phyloP scores from a whole-genome alignment of 1,140 invertebrate species.

The Drosophila sechellia region DNA sequence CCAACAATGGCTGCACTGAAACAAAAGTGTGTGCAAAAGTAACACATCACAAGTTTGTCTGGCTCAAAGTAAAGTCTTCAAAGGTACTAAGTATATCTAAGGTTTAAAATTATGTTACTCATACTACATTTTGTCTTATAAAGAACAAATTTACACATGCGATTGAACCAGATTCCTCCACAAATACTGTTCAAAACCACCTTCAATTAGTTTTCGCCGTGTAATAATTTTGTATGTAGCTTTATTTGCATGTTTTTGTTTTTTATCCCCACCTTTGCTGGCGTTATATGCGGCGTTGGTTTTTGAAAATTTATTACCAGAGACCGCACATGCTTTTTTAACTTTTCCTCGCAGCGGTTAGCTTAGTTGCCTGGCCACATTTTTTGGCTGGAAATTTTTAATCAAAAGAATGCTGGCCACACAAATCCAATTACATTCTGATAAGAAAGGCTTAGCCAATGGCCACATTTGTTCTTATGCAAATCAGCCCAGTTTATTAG shows the following conservation, averaged over 20 bases:
- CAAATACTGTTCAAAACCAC: neutral
- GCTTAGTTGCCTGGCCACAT: slow-evolving; percentile 23
- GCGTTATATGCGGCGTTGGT: slow-evolving; percentile 54
- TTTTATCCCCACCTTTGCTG: slow-evolving; percentile 40
- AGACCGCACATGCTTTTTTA: slow-evolving; percentile 57
- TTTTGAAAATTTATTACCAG: slow-evolving; percentile 67
- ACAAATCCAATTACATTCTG: slow-evolving; percentile 74
- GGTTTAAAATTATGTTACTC: no score
- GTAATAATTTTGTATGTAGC: neutral
- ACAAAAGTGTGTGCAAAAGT: neutral
- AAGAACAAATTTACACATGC: no score
- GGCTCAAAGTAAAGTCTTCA: no score
- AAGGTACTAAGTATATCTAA: no score
- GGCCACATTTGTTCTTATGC: slow-evolving; percentile 69
- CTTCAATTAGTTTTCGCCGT: neutral
- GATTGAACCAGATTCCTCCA: neutral
- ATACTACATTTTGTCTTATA: no score
- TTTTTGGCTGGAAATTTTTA: slow-evolving; percentile 57
- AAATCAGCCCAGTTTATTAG: slow-evolving; percentile 77
- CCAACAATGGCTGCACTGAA: slow-evolving; percentile 24
- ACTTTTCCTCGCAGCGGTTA: slow-evolving; percentile 31
- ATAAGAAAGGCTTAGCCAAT: slow-evolving; percentile 62
- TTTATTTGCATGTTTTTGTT: slow-evolving; percentile 27
- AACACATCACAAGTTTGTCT: no score
- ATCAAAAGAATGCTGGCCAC: slow-evolving; percentile 61